These are phyloP conservation scores for Geococcyx californianus DNA, from an alignment of 2,113 vertebrate species.

Conservation along the genomic window DNA sequence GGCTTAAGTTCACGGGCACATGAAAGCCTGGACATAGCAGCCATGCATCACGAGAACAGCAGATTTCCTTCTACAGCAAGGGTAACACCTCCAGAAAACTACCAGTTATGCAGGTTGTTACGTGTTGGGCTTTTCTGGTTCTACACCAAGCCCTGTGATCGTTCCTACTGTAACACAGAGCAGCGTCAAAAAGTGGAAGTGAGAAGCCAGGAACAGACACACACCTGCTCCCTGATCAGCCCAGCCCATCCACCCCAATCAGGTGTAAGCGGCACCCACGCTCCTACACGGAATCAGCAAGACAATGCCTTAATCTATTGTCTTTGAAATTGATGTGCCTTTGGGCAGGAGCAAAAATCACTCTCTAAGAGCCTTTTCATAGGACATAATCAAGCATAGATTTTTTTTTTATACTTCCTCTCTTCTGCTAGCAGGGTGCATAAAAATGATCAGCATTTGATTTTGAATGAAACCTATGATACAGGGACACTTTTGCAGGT, in stretches of 20 bases:
- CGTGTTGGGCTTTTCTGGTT: not conserved
- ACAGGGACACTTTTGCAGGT: not conserved
- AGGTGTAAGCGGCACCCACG: not conserved
- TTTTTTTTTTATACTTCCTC: not conserved
- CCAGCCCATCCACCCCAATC: not conserved
- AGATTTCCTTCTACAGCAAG: not conserved
- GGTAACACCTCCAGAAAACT: not conserved
- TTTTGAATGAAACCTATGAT: constrained; percentile 38
- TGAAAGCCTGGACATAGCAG: not conserved
- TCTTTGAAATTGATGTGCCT: constrained; percentile 53
- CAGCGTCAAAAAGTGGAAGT: not conserved
- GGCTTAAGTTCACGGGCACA: not conserved
- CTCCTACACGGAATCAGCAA: constrained; percentile 55
- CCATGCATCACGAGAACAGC: not conserved
- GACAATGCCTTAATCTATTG: constrained; percentile 66
- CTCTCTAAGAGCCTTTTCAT: constrained; percentile 18
- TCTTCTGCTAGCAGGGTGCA: constrained; percentile 46
- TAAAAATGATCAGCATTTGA: constrained; percentile 57
- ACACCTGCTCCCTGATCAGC: constrained; percentile 30
- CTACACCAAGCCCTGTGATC: not conserved
- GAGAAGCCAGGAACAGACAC: not conserved
- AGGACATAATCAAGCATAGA: constrained; percentile 61
- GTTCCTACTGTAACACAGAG: not conserved
- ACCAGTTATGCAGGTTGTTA: not conserved
- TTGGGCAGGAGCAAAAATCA: constrained; percentile 59